Evolutionary conservation across 2,113 vertebrate species (phyloP), one percentile per base, ranked within the genome.

Genomic region (Tachycineta bicolor): DNA sequence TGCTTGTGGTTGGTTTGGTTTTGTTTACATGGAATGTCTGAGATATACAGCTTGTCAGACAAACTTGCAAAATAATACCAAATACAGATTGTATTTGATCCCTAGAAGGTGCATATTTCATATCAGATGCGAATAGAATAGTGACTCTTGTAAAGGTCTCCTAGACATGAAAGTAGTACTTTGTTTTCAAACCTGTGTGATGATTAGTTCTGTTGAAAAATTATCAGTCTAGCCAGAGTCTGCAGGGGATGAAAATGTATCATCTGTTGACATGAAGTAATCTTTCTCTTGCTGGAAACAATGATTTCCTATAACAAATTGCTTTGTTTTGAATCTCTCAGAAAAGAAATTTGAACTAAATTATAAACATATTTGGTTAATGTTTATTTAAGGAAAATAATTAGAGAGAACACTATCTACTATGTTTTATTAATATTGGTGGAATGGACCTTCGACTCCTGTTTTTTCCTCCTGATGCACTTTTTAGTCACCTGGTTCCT

Each of bases 191-290:
- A 62, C 17, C 7, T 58, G 2, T 44, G 18, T 62, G 31, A 56
- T 47, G 44, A 84, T 77, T 70, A 77, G 29, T 56, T 87, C 37
- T 69, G 21, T 31, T 87, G 67, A 94, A 96, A 94, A 86, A 83
- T 69, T 69, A 44, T 39, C 34, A 43, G 15, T 56, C 43, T 59
- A 79, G 23, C 10, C n/a, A 69, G 33, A 67, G 80, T 94, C 58
- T 59, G 2, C 39, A 94, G 26, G 24, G 43, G 9, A 86, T 73
- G 21, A 86, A 83, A 75, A 73, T 68, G 13, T 26, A n/a, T 89
- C 47, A 69, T 47, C 29, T 86, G 9, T 69, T 91, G 34, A 56
- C n/a, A 56, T 29, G 55, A 83, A 78, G 2, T 37, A 92, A 82
- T 47, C 4, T 68, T 80, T 80, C 33, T 53, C 15, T 53, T 34